Percentiles rank a stretch among this genome's conserved stretches.
phyloP scores from a whole-genome alignment of 2,888 invertebrate species.

The Sphaeridia pumilis region DNA sequence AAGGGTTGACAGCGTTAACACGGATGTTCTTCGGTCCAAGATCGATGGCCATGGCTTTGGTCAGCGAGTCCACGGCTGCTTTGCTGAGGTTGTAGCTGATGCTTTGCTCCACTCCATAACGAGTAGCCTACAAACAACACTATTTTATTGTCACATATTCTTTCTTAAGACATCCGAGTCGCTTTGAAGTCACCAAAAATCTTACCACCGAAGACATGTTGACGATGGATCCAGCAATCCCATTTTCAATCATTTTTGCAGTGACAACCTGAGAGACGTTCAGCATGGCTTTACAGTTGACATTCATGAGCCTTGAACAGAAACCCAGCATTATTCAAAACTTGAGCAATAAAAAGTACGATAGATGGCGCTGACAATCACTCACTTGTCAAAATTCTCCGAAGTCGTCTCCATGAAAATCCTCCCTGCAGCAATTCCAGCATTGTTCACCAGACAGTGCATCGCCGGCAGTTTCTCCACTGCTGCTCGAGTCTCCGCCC shows the following conservation, averaged over 20 bases:
- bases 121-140: not conserved
- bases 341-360: not conserved
- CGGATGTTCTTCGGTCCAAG: slow-evolving; percentile 44
- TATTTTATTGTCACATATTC: not conserved
- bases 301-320: slow-evolving; percentile 38
- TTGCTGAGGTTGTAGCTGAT: slow-evolving; percentile 37
- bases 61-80: slow-evolving; percentile 44
- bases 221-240: slow-evolving; percentile 42
- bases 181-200: not conserved
- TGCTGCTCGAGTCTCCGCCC: slow-evolving; percentile 40
- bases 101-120: not conserved
- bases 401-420: slow-evolving; percentile 40
- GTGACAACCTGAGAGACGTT: slow-evolving; percentile 44
- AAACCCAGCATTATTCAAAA: not conserved
- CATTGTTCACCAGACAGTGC: slow-evolving; percentile 44
- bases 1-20: slow-evolving; percentile 46
- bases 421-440: slow-evolving; percentile 39
- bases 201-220: slow-evolving; percentile 43
- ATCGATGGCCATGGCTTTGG: slow-evolving; percentile 45
- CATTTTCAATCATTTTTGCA: slow-evolving; percentile 40
- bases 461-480: slow-evolving; percentile 37
- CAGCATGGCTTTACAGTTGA: slow-evolving; percentile 43
- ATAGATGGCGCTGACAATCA: not conserved
- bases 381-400: slow-evolving; percentile 41
- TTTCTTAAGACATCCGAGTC: not conserved